Percentiles rank a stretch among this genome's conserved stretches.
Evolutionary conservation across 2,797 vertebrate genomes (phyloP).

Genomic region (Myoxocephalus aenaeus): DNA sequence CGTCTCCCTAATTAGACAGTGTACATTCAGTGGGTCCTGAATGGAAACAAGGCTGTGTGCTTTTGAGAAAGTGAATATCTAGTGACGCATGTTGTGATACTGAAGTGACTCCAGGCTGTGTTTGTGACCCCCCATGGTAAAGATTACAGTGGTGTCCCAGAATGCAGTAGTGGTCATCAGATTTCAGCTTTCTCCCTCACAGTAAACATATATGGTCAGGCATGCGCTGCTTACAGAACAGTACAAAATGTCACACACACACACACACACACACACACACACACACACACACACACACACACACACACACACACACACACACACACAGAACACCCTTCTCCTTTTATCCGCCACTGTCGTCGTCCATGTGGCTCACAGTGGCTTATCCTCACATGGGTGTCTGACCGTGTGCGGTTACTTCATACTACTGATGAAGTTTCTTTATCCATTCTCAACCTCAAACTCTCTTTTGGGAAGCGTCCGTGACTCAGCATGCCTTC

Average conservation of each 20-base stretch:
- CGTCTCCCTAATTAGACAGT: constrained; percentile 75
- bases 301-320: neutral
- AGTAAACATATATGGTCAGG: constrained; percentile 32
- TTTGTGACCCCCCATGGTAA: constrained; percentile 44
- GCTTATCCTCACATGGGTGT: constrained; percentile 40
- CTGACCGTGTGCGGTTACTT: constrained; percentile 40
- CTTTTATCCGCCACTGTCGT: constrained; percentile 19
- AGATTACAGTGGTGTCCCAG: constrained; percentile 22
- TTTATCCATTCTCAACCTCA: constrained; percentile 43
- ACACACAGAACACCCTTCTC: constrained; percentile 4
- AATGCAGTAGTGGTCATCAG: constrained; percentile 30
- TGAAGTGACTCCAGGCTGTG: constrained; percentile 37
- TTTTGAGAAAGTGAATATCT: constrained; percentile 57
- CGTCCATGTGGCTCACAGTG: constrained; percentile 10
- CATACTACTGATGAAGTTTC: constrained; percentile 53
- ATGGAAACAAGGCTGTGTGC: constrained; percentile 62
- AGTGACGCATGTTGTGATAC: constrained; percentile 43
- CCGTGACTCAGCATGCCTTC: constrained; percentile 62
- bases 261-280: neutral
- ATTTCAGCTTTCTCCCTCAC: constrained; percentile 16
- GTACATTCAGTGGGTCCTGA: constrained; percentile 58
- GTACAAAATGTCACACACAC: constrained; percentile 9
- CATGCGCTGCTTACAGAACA: constrained; percentile 2
- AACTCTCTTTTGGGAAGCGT: constrained; percentile 48
- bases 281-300: neutral